These are phyloP conservation scores for Coelinius sp. DNA, from an alignment of 2,888 invertebrate species.

Conservation along the genomic window DNA sequence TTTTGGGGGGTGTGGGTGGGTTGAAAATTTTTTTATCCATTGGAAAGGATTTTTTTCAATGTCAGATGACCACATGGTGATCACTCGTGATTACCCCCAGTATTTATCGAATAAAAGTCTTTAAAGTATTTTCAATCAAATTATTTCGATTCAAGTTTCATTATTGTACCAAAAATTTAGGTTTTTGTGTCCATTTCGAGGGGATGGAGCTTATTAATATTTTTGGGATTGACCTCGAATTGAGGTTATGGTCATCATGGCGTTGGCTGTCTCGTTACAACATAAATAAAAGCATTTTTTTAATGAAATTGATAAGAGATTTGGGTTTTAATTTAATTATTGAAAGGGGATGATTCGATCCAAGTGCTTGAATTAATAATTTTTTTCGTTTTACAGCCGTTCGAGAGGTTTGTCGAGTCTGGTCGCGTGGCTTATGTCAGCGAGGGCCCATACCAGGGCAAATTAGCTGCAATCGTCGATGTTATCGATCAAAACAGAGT, in stretches of 20 bases:
- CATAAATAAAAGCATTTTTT: not conserved
- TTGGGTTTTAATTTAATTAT: not conserved
- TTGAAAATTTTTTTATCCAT: too few species aligned
- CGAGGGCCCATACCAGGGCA: constrained; percentile 91
- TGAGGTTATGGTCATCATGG: not conserved
- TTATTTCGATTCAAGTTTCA: too few species aligned
- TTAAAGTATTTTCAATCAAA: too few species aligned
- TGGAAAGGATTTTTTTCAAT: too few species aligned
- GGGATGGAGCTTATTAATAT: not conserved
- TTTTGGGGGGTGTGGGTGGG: not conserved
- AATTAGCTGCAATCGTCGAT: constrained; percentile 94
- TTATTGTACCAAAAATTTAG: not conserved
- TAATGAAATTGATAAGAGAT: not conserved
- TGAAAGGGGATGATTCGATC: too few species aligned
- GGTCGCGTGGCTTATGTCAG: constrained; percentile 97
- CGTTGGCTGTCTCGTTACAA: not conserved
- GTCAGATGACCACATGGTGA: too few species aligned
- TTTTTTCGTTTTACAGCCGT: constrained; percentile 76
- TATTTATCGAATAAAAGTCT: too few species aligned
- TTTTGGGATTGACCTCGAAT: not conserved
- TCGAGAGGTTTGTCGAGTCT: constrained; percentile 94
- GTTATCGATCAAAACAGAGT: constrained; percentile 97
- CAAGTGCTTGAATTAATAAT: not conserved
- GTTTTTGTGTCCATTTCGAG: too few species aligned
- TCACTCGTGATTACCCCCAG: too few species aligned